Evolutionary conservation across 37 sponge, comb jelly and placozoan genomes (phyloP).

Genomic region (Amphimedon queenslandica): DNA sequence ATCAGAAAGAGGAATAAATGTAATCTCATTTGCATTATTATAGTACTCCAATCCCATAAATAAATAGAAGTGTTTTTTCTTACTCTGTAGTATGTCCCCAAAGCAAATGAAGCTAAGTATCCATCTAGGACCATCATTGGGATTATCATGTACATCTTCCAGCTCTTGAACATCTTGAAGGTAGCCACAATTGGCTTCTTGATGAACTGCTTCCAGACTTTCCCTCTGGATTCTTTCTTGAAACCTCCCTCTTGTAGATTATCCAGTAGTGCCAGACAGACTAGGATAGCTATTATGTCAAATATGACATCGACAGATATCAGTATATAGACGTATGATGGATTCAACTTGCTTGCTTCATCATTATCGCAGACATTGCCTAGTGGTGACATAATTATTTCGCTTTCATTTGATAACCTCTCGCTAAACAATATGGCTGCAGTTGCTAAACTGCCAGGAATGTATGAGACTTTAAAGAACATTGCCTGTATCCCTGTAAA

Average conservation of each 20-base stretch:
- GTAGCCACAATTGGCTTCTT: constrained; percentile 20
- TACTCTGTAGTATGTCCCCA: background rate
- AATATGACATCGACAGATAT: constrained; percentile 37
- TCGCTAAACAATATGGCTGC: constrained; percentile 23
- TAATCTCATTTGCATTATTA: background rate
- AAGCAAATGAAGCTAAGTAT: constrained; percentile 17
- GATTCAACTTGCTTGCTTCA: background rate
- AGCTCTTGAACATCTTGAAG: constrained; percentile 12
- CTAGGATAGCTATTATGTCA: constrained; percentile 10
- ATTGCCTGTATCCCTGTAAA: constrained; percentile 32
- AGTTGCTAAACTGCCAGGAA: constrained; percentile 37
- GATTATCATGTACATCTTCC: constrained; percentile 22
- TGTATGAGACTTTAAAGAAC: constrained; percentile 12
- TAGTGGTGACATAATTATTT: background rate
- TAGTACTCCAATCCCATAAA: background rate
- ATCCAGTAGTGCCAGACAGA: constrained; percentile 5
- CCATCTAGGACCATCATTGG: constrained; percentile 25
- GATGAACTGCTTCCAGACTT: constrained; percentile 8
- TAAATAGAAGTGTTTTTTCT: background rate
- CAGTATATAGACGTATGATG: constrained; percentile 14
- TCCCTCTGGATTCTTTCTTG: background rate
- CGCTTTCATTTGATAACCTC: background rate
- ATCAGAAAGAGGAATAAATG: background rate
- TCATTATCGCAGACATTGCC: background rate
- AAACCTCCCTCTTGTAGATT: constrained; percentile 8